Conservation (phyloP, 30 jellyfish, hydroid and myxozoan genomes). For the Clytia hemisphaerica region DNA sequence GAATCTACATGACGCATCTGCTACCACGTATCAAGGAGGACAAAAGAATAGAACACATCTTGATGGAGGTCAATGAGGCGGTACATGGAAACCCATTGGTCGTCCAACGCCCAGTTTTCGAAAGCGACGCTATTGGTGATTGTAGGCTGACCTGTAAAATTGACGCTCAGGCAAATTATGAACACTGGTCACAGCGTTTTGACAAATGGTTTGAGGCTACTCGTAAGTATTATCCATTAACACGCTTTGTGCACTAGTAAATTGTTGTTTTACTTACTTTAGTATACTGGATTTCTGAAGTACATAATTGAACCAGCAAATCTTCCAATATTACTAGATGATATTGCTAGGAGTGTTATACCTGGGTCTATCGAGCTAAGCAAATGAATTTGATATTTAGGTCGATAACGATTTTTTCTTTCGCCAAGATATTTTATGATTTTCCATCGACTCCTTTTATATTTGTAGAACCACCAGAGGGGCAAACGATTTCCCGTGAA, state of each 20-base stretch:
- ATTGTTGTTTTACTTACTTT: too few relatives aligned
- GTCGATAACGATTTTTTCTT: too few relatives aligned
- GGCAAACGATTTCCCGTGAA: background rate
- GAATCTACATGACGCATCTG: constrained; percentile 63
- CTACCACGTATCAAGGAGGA: constrained; percentile 43
- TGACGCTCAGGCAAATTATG: constrained; percentile 13
- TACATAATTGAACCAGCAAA: too few relatives aligned
- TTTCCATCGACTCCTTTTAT: background rate
- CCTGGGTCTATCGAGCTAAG: too few relatives aligned
- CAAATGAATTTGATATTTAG: too few relatives aligned
- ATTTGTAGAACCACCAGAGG: constrained; percentile 22
- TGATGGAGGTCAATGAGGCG: constrained; percentile 87
- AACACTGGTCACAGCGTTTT: constrained; percentile 10
- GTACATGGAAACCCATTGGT: constrained; percentile 53
- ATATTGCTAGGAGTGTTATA: too few relatives aligned
- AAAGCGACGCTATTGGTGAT: constrained; percentile 70
- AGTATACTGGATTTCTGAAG: too few relatives aligned
- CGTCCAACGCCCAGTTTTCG: constrained; percentile 71
- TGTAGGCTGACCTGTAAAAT: constrained; percentile 65
- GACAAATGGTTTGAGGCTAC: constrained; percentile 26
- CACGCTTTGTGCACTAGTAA: too few relatives aligned
- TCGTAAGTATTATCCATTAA: constrained; percentile 12
- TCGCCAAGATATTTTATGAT: too few relatives aligned
- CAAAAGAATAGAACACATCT: constrained; percentile 52
- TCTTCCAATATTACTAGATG: too few relatives aligned